These are phyloP conservation scores for Nymphicus hollandicus DNA, from an alignment of 2,113 vertebrate species.

Conservation along the genomic window DNA sequence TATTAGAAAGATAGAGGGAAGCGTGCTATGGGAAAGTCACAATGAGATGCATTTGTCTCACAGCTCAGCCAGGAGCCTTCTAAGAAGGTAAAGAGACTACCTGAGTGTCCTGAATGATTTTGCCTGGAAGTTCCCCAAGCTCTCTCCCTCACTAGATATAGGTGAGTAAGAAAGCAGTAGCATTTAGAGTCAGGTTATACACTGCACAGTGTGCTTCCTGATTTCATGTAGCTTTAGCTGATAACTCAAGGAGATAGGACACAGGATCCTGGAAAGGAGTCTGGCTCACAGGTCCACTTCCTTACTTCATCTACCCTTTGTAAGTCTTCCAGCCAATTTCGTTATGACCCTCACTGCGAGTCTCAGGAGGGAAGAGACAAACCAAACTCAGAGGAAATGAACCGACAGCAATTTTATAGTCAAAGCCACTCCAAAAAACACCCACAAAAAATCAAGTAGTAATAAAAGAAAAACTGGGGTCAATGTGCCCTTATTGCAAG, in stretches of 20 bases:
- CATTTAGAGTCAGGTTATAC: background rate
- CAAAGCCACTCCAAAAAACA: background rate
- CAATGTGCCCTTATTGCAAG: background rate
- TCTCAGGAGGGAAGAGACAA: background rate
- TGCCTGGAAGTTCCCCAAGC: background rate
- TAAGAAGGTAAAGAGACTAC: background rate
- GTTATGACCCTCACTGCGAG: background rate
- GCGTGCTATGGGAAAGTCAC: background rate
- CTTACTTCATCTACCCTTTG: background rate
- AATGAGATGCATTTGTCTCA: background rate
- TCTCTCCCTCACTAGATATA: background rate
- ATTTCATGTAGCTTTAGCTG: background rate
- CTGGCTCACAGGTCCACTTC: background rate
- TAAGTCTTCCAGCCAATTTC: background rate
- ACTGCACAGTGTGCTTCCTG: background rate
- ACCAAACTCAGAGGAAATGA: background rate
- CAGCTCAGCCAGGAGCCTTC: background rate
- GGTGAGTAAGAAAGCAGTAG: background rate
- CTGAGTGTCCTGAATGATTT: background rate
- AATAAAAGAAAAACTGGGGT: background rate
- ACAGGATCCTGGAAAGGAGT: background rate
- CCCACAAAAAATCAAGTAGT: background rate
- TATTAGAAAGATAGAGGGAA: background rate
- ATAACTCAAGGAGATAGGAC: background rate
- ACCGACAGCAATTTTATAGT: background rate